phyloP scores from a whole-genome alignment of 1,140 invertebrate genomes.

The Brachionus rotundiformis region DNA sequence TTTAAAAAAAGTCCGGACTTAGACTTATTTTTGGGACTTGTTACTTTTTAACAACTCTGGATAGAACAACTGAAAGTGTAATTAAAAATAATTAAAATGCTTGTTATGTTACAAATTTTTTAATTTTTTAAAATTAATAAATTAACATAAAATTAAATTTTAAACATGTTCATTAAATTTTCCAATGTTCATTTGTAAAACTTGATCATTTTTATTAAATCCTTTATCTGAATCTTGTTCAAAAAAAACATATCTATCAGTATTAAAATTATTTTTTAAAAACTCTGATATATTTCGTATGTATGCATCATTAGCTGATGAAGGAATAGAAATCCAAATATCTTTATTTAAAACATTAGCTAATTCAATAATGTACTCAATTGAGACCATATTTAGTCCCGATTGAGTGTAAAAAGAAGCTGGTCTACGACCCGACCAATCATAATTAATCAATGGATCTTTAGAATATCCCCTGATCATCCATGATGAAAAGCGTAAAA shows the following conservation, averaged over 20 bases:
- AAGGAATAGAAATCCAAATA: constrained; percentile 57
- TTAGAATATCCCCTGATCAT: not conserved
- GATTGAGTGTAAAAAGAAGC: constrained; percentile 54
- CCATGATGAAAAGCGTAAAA: not conserved
- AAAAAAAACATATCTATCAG: constrained; percentile 53
- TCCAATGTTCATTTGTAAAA: constrained; percentile 40
- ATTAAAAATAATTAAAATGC: no score
- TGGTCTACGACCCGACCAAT: constrained; percentile 54
- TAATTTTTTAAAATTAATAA: no score
- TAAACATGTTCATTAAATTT: no score
- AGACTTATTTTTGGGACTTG: no score
- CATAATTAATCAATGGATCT: constrained; percentile 36
- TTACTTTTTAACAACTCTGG: no score
- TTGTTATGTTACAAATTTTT: no score
- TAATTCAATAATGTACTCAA: constrained; percentile 56
- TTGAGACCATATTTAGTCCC: constrained; percentile 53
- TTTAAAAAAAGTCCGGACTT: no score
- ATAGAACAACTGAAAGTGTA: no score
- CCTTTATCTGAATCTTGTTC: constrained; percentile 39
- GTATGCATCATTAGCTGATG: constrained; percentile 56
- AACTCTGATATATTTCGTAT: constrained; percentile 54
- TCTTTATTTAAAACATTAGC: constrained; percentile 55
- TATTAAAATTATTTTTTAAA: constrained; percentile 53
- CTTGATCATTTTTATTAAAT: constrained; percentile 25
- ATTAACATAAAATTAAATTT: no score